These are phyloP conservation scores for Panthera uncia DNA, from an alignment of 2,113 vertebrate species.

Conservation along the genomic window DNA sequence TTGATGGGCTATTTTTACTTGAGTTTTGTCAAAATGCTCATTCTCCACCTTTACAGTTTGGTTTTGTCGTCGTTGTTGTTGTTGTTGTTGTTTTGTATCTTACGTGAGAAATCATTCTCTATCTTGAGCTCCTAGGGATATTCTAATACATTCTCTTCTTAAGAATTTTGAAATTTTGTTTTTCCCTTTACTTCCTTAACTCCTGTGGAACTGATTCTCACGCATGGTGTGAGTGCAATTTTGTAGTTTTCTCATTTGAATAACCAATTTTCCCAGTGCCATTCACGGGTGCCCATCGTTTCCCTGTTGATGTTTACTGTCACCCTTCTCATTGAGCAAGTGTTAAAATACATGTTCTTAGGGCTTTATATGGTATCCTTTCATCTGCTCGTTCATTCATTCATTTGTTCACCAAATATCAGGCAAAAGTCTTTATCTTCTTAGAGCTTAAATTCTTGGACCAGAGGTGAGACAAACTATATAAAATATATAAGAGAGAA, in stretches of 20 bases:
- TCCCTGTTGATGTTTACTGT: background rate
- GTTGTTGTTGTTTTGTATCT: background rate
- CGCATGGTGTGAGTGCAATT: background rate
- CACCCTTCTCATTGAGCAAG: background rate
- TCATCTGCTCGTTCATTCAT: background rate
- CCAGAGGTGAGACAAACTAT: background rate
- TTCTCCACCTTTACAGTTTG: background rate
- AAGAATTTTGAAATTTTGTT: slow-evolving; percentile 14
- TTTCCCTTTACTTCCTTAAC: background rate
- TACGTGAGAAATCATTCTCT: background rate
- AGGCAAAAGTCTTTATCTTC: background rate
- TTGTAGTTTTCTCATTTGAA: background rate
- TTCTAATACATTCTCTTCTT: background rate
- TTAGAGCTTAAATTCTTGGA: background rate
- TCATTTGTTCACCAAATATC: background rate
- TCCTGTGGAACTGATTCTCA: background rate
- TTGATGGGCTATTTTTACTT: background rate
- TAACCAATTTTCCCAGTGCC: background rate
- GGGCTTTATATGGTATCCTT: background rate
- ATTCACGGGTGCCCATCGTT: background rate
- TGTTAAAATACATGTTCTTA: background rate
- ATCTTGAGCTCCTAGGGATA: background rate
- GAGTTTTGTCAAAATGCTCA: slow-evolving; percentile 1
- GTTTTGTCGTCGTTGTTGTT: background rate
- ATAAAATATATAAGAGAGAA: background rate